Evolutionary conservation across 2,888 invertebrate genomes (phyloP).

Genomic region (Cenopis cana): DNA sequence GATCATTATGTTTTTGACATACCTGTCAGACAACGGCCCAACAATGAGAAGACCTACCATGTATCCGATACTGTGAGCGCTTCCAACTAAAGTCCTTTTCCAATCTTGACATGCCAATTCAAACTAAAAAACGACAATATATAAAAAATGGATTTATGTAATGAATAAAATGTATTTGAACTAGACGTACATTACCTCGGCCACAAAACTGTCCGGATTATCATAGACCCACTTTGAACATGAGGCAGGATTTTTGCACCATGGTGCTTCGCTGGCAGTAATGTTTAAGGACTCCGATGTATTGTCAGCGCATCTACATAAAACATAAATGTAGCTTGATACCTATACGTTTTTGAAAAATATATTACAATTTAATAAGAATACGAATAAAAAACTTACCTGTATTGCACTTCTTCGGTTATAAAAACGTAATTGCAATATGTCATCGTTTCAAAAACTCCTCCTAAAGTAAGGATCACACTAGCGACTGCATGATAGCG

Average conservation of each 20-base stretch:
- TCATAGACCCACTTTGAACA: constrained; percentile 55
- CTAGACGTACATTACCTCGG: constrained; percentile 49
- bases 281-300: neutral
- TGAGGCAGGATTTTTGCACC: constrained; percentile 9
- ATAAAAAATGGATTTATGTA: neutral
- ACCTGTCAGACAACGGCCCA: constrained; percentile 88
- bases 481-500: constrained; percentile 33
- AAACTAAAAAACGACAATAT: constrained; percentile 72
- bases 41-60: constrained; percentile 87
- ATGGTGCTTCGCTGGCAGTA: neutral
- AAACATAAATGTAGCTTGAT: neutral
- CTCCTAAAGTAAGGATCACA: constrained; percentile 22
- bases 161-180: neutral
- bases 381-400: constrained; percentile 25
- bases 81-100: constrained; percentile 88
- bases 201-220: constrained; percentile 53
- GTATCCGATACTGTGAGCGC: constrained; percentile 87
- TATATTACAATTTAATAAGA: neutral
- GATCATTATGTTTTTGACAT: constrained; percentile 4
- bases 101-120: constrained; percentile 85
- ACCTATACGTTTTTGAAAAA: neutral
- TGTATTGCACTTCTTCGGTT: constrained; percentile 33
- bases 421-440: constrained; percentile 40
- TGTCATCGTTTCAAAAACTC: constrained; percentile 12
- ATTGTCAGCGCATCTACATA: constrained; percentile 22